These are phyloP conservation scores for Corythornis cristatus DNA, from an alignment of 2,113 vertebrate species.

Conservation along the genomic window DNA sequence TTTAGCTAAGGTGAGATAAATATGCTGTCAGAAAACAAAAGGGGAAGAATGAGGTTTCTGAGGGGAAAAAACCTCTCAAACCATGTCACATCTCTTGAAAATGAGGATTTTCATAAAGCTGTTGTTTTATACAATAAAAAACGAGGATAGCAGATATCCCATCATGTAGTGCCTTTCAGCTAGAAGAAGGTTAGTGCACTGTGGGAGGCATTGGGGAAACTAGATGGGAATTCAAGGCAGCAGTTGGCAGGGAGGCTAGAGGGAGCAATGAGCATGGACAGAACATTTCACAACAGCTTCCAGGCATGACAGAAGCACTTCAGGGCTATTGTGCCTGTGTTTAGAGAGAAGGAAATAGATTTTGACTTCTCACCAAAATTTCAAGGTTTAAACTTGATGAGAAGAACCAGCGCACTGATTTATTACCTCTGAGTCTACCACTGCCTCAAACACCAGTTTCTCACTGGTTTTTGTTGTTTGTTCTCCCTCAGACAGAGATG, in stretches of 20 bases:
- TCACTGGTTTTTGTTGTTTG: not conserved
- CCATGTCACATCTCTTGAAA: not conserved
- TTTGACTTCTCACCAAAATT: not conserved
- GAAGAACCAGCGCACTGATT: not conserved
- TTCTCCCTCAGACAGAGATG: not conserved
- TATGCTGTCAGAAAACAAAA: not conserved
- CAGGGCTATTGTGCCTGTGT: not conserved
- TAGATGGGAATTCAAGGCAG: not conserved
- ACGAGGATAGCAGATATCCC: not conserved
- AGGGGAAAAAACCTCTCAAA: not conserved
- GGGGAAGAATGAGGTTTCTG: not conserved
- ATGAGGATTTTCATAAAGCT: not conserved
- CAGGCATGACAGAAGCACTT: not conserved
- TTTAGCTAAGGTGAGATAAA: slow-evolving; percentile 43
- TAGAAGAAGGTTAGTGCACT: not conserved
- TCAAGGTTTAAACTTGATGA: not conserved
- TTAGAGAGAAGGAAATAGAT: not conserved
- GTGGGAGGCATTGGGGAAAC: not conserved
- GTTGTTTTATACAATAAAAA: not conserved
- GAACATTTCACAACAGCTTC: not conserved
- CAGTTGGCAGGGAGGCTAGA: not conserved
- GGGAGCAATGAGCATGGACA: not conserved
- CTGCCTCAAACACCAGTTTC: not conserved
- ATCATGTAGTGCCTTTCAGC: not conserved
- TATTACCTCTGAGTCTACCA: not conserved